Percentiles rank a stretch among this genome's conserved stretches.
Conservation (phyloP, 2,797 vertebrate species). For the Notamacropus eugenii region DNA sequence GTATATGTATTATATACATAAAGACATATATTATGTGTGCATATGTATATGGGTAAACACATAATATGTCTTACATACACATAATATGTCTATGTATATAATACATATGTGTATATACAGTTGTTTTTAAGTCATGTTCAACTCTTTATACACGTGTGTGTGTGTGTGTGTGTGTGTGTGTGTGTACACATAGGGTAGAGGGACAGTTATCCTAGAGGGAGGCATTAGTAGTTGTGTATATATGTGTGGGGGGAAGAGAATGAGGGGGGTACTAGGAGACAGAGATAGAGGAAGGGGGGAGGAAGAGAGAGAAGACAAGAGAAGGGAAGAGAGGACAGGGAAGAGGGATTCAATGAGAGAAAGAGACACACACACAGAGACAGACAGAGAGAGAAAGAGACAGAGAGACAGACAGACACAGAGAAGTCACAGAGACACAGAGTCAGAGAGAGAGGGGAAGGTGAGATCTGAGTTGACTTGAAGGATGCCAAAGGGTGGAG, state of each 20-base stretch:
- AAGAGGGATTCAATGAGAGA: neutral
- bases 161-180: no score
- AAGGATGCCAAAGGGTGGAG: neutral
- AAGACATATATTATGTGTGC: neutral
- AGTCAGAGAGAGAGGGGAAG: neutral
- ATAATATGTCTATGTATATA: no score
- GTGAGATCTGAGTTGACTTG: neutral
- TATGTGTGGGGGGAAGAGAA: neutral
- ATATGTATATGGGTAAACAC: neutral
- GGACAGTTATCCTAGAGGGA: neutral
- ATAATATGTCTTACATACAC: no score
- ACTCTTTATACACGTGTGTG: no score
- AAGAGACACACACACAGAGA: no score
- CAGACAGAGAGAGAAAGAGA: neutral
- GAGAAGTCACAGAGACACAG: neutral
- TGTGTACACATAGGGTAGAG: neutral
- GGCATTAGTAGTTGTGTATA: neutral
- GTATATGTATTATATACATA: no score
- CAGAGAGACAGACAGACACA: neutral
- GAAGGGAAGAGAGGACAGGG: no score
- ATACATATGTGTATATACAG: no score
- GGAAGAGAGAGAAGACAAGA: no score
- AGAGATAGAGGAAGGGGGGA: neutral
- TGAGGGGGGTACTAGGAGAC: neutral
- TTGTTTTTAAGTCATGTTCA: no score